Base-by-base conservation (phyloP, 2,113 vertebrate genomes). In the Cochlearius cochlearius region DNA sequence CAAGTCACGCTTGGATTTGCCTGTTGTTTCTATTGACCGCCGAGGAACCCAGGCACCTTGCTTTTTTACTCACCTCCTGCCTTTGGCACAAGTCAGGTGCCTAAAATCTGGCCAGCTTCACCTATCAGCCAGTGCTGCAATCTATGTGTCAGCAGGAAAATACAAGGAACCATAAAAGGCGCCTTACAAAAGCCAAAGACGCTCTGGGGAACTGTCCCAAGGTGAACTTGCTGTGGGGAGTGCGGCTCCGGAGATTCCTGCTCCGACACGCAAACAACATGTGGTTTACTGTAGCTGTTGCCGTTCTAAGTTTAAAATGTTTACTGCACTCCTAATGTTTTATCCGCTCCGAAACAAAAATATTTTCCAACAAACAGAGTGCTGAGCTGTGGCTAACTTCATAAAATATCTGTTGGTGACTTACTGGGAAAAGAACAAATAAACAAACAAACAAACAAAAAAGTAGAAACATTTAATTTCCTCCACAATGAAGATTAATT, bases 381-480 rank as follows among this genome's bases (percentile, higher is more conserved):
- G 69, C 34, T 94, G 89, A 95, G 32, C 84, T 95, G 80, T 53
- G 84, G 91, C 58, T 95, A 72, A 85, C 69, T 95, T 95, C 23
- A 58, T 79, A 58, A 92, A 90, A 52, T 66, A 68, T 81, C 86
- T 91, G 59, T 49, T 62, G 45, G 86, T 63, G 89, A 87, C 92
- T 95, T 91, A 76, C 58, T 88, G 86, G 75, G 92, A 93, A 79
- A 86, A 66, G 78, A 96, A 68, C 39, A 96, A 97, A 96, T 71
- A 96, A 97, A 95, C 95, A 85, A 91, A 86, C 41, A 2, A 36
- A 20, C 20, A 4, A 12, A 27, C 15, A 18, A 12, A 49, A 34
- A 23, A 7, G 23, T 77, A 88, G 90, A 92, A 97, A 62, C 53
- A 66, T 93, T 93, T 83, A 4, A 92, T 96, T 94, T 96, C 67